These are phyloP conservation scores for Coremacera marginata DNA, from an alignment of 2,888 invertebrate species.

Conservation along the genomic window DNA sequence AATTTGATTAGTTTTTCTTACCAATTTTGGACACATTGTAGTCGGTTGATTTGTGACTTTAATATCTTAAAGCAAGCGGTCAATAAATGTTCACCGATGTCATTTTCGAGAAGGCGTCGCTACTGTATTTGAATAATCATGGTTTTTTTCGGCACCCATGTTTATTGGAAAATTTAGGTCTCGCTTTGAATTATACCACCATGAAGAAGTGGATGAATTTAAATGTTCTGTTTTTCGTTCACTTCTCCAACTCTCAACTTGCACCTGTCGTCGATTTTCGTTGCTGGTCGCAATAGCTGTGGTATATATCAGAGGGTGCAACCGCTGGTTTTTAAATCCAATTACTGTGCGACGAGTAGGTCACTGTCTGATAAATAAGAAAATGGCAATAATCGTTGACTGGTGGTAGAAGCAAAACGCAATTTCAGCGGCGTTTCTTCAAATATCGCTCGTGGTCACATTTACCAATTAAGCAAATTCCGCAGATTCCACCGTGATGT, in stretches of 20 bases:
- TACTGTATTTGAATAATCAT: constrained; percentile 48
- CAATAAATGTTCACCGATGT: constrained; percentile 71
- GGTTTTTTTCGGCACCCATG: constrained; percentile 67
- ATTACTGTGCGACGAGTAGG: constrained; percentile 80
- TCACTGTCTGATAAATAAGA: constrained; percentile 81
- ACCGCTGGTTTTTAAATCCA: constrained; percentile 74
- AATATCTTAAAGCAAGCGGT: constrained; percentile 71
- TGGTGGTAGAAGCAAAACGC: constrained; percentile 85
- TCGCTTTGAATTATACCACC: constrained; percentile 54
- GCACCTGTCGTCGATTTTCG: constrained; percentile 57
- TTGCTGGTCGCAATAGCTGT: constrained; percentile 50
- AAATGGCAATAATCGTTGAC: constrained; percentile 83
- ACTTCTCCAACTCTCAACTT: constrained; percentile 63
- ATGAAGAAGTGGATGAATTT: constrained; percentile 46
- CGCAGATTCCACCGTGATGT: no score
- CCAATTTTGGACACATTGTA: background rate
- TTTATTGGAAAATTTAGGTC: constrained; percentile 52
- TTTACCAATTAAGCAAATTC: no score
- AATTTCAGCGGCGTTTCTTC: no score
- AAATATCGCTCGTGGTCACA: no score
- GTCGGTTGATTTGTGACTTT: constrained; percentile 41
- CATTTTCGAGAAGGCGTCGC: constrained; percentile 57
- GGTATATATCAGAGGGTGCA: constrained; percentile 59
- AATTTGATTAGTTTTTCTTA: background rate
- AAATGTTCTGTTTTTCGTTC: constrained; percentile 45